Conservation (phyloP, 1,140 invertebrate species). For the Procambarus virginalis region DNA sequence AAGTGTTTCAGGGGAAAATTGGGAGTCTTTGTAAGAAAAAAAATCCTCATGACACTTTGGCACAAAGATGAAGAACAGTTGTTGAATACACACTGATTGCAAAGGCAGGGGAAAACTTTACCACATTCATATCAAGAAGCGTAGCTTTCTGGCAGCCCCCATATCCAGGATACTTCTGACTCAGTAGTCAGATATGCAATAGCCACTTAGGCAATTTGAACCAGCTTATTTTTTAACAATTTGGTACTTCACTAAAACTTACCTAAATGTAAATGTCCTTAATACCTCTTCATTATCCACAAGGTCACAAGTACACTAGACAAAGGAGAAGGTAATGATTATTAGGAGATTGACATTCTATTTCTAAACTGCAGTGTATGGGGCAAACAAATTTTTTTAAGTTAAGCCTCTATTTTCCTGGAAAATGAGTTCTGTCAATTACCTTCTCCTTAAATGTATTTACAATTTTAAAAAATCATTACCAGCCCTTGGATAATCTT, state of each 20-base stretch:
- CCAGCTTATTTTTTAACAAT: background rate
- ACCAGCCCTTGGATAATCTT: background rate
- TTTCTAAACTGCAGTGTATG: too few relatives aligned
- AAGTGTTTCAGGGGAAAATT: slow-evolving; percentile 24
- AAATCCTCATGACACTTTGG: slow-evolving; percentile 55
- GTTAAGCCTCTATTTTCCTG: background rate
- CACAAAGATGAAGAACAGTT: slow-evolving; percentile 44
- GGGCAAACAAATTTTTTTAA: background rate
- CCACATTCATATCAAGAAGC: slow-evolving; percentile 51
- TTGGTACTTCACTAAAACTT: background rate
- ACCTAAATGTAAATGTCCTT: background rate
- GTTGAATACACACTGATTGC: slow-evolving; percentile 55
- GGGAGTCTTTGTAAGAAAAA: slow-evolving; percentile 21
- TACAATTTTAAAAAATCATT: slow-evolving; percentile 12
- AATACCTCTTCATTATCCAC: background rate
- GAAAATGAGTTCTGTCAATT: background rate
- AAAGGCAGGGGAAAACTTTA: slow-evolving; percentile 48
- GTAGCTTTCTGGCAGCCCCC: slow-evolving; percentile 48
- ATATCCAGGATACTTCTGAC: slow-evolving; percentile 26
- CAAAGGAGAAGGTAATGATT: background rate
- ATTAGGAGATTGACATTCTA: background rate
- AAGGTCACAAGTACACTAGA: slow-evolving; percentile 7
- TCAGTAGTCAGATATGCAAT: too few relatives aligned
- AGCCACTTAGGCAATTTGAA: too few relatives aligned
- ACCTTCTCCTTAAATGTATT: slow-evolving; percentile 1